phyloP scores from a whole-genome alignment of 2,888 invertebrate genomes.

The Dendrolimus houi region DNA sequence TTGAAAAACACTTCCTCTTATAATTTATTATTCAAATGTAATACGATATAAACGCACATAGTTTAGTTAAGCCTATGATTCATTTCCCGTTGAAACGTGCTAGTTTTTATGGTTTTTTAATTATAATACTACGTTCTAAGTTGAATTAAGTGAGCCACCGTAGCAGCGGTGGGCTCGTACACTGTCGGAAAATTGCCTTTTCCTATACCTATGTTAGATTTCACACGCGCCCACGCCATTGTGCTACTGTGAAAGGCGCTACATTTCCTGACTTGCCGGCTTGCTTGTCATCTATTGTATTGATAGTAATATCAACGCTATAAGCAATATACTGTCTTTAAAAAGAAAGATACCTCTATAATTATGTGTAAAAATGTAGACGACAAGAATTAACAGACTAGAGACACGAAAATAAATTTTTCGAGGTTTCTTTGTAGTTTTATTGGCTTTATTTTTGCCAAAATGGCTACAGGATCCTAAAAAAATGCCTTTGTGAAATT shows the following conservation, averaged over 20 bases:
- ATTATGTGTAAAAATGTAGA: too few relatives aligned
- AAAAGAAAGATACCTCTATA: background rate
- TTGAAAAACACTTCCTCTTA: too few relatives aligned
- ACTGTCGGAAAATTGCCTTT: constrained; percentile 18
- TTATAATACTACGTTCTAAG: constrained; percentile 13
- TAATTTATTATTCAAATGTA: background rate
- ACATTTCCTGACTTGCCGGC: constrained; percentile 25
- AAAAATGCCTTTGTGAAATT: too few relatives aligned
- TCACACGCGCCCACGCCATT: constrained; percentile 22
- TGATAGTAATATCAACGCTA: constrained; percentile 7
- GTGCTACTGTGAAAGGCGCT: constrained; percentile 22
- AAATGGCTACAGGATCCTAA: too few relatives aligned
- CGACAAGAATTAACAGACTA: too few relatives aligned
- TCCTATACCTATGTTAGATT: constrained; percentile 19
- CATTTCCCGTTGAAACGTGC: constrained; percentile 10
- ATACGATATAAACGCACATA: background rate
- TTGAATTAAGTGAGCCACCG: constrained; percentile 18
- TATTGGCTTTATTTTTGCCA: too few relatives aligned
- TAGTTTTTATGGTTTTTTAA: constrained; percentile 15
- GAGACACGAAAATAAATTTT: too few relatives aligned
- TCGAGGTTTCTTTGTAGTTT: too few relatives aligned
- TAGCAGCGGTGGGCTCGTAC: constrained; percentile 9
- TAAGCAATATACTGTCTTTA: background rate
- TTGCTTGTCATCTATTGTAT: constrained; percentile 37
- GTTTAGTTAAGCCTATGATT: constrained; percentile 7